Evolutionary conservation across 2,113 vertebrate genomes (phyloP).

Genomic region (Butorides virescens): DNA sequence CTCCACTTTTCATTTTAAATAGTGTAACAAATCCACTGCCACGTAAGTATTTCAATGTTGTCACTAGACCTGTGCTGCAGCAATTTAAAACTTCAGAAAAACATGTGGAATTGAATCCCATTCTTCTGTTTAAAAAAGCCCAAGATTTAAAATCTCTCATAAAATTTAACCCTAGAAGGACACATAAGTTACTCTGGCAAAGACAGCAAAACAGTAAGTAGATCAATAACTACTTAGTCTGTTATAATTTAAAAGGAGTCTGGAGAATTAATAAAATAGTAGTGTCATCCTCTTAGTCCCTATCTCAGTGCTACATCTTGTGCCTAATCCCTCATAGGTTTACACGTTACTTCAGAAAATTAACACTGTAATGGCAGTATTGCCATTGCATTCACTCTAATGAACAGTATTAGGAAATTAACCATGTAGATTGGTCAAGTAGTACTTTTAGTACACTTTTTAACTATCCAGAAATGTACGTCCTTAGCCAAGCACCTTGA

Average conservation of each 20-base stretch:
- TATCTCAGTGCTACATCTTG: not conserved
- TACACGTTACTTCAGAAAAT: not conserved
- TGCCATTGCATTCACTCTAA: not conserved
- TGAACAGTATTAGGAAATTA: not conserved
- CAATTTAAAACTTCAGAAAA: conserved; percentile 49
- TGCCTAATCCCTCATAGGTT: not conserved
- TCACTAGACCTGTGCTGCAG: conserved; percentile 32
- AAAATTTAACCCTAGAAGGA: conserved; percentile 12
- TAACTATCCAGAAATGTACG: not conserved
- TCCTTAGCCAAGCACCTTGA: not conserved
- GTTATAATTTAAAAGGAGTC: not conserved
- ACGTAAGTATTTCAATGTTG: conserved; percentile 23
- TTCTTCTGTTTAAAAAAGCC: not conserved
- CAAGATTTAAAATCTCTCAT: not conserved
- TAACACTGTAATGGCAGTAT: not conserved
- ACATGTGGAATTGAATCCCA: not conserved
- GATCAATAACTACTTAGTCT: not conserved
- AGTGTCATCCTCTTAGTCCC: not conserved
- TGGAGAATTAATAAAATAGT: not conserved
- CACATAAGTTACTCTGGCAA: not conserved
- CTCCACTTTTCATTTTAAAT: conserved; percentile 57
- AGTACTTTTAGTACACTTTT: not conserved
- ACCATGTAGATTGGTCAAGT: not conserved
- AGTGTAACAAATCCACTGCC: conserved; percentile 59
- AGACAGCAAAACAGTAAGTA: not conserved